Evolutionary conservation across 2,113 vertebrate genomes (phyloP).

Genomic region (Catharus minimus): DNA sequence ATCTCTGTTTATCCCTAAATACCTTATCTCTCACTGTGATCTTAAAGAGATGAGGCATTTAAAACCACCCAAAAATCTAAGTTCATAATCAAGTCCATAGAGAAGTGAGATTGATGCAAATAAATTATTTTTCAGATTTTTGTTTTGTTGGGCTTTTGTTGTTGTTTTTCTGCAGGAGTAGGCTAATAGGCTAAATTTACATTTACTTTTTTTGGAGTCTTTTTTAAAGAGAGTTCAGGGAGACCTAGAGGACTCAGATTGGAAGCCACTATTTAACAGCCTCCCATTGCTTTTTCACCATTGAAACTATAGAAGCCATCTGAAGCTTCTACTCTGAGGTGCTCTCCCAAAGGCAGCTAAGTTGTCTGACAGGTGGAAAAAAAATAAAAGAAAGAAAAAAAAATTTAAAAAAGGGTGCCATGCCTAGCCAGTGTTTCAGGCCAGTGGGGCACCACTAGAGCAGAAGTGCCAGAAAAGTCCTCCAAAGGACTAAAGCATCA

Average conservation of each 20-base stretch:
- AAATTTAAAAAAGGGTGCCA: neutral
- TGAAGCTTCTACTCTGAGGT: neutral
- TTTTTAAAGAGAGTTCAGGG: neutral
- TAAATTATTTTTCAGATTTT: neutral
- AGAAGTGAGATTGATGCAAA: neutral
- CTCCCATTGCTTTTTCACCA: neutral
- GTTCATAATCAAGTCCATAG: neutral
- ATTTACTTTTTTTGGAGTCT: neutral
- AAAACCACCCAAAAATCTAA: neutral
- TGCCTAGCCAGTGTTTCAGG: neutral
- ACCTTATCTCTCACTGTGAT: neutral
- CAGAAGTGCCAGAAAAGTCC: neutral
- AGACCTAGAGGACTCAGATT: neutral
- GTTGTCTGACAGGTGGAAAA: neutral
- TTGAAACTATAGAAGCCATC: neutral
- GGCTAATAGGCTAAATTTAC: neutral
- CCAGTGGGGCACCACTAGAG: neutral
- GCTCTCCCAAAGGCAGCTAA: neutral
- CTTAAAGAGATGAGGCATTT: neutral
- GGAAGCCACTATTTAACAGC: neutral
- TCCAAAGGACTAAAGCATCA: neutral
- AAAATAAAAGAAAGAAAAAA: neutral
- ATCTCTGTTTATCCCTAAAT: neutral
- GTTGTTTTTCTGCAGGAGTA: neutral
- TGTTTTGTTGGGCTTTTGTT: neutral